Base-by-base conservation (phyloP, 2,888 invertebrate species). In the Malachius bipustulatus region DNA sequence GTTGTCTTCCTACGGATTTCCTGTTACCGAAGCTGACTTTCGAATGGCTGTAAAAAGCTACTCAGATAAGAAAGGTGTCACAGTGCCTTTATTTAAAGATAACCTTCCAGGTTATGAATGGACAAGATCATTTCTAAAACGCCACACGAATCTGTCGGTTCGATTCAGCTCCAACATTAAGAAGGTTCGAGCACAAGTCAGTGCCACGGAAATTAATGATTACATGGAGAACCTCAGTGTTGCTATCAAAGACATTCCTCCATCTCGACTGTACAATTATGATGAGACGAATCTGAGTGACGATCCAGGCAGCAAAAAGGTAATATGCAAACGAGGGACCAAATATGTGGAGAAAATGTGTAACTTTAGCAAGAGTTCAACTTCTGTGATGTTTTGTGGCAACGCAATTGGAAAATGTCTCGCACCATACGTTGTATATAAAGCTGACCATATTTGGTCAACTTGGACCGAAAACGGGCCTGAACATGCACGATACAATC, bases 381-480 rank as follows among this genome's bases (percentile, higher is more conserved):
- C 51, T 14, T 51, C 48, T 14, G 32, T 51, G 4, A 59, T 60
- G 57, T 47, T 57, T 34, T 47, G 50, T 42, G 54, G 48, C 2
- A 50, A 46, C 38, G 55, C 57, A 4, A 38, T 13, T 4, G 59
- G 59, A 4, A 34, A 42, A 29, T n/a, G 47, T 3, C 36, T 55
- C 4, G 49, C 54, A 11, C 51, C 51, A 2, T 56, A 55, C 42
- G 49, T 56, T 14, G 49, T 51, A 4, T 56, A 56, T 39, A 58
- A 52, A 40, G 42, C 52, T 4, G 46, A 51, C 32, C 30, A 50
- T 28, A 24, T 58, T 10, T 55, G 47, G 45, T 36, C 48, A 4
- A 47, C 49, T 6, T 63, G 60, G 60, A 50, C 47, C 11, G 50
- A 52, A 41, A 52, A 51, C 35, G 60, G 61, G n/a, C 60, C 56